These are phyloP conservation scores for Ametastegia equiseti DNA, from an alignment of 2,888 invertebrate genomes.

Conservation along the genomic window DNA sequence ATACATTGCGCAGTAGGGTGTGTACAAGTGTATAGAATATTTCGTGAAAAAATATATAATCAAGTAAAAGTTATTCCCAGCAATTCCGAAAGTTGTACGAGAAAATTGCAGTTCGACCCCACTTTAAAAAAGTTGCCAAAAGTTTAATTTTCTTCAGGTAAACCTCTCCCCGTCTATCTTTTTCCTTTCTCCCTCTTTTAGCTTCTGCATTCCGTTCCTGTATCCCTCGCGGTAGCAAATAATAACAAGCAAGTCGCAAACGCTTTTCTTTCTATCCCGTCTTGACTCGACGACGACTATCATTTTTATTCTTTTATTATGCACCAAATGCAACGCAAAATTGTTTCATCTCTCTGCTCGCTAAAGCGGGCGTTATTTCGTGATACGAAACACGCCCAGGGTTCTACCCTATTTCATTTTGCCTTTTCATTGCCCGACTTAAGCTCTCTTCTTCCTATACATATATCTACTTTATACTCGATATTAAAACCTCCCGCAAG, in stretches of 20 bases:
- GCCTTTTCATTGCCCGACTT: slow-evolving; percentile 36
- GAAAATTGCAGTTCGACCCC: slow-evolving; percentile 67
- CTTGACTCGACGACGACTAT: slow-evolving; percentile 50
- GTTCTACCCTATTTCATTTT: slow-evolving; percentile 32
- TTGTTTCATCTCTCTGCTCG: slow-evolving; percentile 52
- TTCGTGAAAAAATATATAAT: slow-evolving; percentile 35
- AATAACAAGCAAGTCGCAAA: slow-evolving; percentile 25
- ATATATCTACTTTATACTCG: slow-evolving; percentile 26
- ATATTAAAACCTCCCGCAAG: slow-evolving; percentile 32
- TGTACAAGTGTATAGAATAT: slow-evolving; percentile 27
- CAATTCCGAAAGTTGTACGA: slow-evolving; percentile 62
- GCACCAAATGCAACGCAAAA: slow-evolving; percentile 54
- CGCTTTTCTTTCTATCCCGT: slow-evolving; percentile 35
- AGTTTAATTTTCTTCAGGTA: slow-evolving; percentile 65
- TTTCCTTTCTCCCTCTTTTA: slow-evolving; percentile 28
- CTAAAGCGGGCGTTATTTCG: slow-evolving; percentile 28
- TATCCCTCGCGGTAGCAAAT: slow-evolving; percentile 1
- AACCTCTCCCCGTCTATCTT: slow-evolving; percentile 20
- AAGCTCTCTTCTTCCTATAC: slow-evolving; percentile 22
- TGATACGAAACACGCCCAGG: neutral
- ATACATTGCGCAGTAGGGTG: neutral
- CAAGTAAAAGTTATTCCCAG: slow-evolving; percentile 45
- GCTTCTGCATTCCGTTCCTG: slow-evolving; percentile 3
- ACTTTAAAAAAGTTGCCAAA: slow-evolving; percentile 65
- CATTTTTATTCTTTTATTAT: slow-evolving; percentile 60